Evolutionary conservation across 1,140 invertebrate species (phyloP).

Genomic region (Ips nitidus): DNA sequence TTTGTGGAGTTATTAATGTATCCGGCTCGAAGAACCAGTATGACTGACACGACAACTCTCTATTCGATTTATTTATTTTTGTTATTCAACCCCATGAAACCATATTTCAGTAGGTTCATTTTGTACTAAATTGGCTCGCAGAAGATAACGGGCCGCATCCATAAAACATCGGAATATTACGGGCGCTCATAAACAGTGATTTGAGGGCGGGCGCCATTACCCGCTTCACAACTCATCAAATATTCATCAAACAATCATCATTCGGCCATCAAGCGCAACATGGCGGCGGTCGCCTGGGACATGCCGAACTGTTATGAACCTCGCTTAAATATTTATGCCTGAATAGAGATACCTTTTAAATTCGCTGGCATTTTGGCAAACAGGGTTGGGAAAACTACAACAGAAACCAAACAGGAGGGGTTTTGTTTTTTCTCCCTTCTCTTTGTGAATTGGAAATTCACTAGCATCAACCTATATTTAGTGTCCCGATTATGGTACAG

Average conservation of each 20-base stretch:
- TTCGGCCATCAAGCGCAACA: constrained; percentile 53
- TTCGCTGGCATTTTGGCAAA: constrained; percentile 10
- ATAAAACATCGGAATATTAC: constrained; percentile 49
- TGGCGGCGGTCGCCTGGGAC: constrained; percentile 48
- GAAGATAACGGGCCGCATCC: constrained; percentile 42
- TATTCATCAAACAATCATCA: constrained; percentile 56
- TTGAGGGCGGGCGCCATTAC: constrained; percentile 25
- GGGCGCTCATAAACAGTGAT: constrained; percentile 36
- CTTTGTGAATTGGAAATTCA: too few relatives aligned
- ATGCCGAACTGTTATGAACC: constrained; percentile 52
- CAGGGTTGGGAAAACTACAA: constrained; percentile 1
- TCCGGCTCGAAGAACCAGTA: too few relatives aligned
- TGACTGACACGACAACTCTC: too few relatives aligned
- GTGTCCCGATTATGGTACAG: too few relatives aligned
- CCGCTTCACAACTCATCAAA: constrained; percentile 44
- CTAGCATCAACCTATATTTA: too few relatives aligned
- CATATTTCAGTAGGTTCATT: constrained; percentile 12
- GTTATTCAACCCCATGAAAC: constrained; percentile 7
- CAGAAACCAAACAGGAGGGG: background rate
- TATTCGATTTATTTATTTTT: constrained; percentile 7
- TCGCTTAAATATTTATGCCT: constrained; percentile 53
- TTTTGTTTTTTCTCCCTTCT: background rate
- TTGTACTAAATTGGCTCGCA: constrained; percentile 16
- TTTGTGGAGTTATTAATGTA: too few relatives aligned
- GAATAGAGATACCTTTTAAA: constrained; percentile 49